phyloP scores from a whole-genome alignment of 2,888 invertebrate genomes.

The Drosophila limbata region DNA sequence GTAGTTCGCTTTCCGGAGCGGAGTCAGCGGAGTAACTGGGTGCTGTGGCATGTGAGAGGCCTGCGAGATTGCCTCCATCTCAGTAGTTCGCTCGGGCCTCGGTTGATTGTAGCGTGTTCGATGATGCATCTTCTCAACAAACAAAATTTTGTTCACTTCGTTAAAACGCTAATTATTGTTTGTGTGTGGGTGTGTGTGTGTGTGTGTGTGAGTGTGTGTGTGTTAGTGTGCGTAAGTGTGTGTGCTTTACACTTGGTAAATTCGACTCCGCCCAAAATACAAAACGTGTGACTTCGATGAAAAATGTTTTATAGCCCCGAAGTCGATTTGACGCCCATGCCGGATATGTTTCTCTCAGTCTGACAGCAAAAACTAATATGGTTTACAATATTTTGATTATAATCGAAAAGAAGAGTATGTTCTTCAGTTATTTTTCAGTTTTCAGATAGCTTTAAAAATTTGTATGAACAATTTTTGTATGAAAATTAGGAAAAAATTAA shows the following conservation, averaged over 20 bases:
- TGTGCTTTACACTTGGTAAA: slow-evolving; percentile 6
- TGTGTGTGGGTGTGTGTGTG: slow-evolving; percentile 1
- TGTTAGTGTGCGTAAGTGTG: slow-evolving; percentile 3
- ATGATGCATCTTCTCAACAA: slow-evolving; percentile 39
- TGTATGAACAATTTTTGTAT: no score
- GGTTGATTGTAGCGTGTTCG: slow-evolving; percentile 43
- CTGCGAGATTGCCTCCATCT: slow-evolving; percentile 48
- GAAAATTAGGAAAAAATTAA: no score
- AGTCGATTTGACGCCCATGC: slow-evolving; percentile 27
- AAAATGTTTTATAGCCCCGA: slow-evolving; percentile 32
- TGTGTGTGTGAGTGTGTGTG: background rate
- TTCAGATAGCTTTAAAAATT: no score
- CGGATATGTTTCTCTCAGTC: slow-evolving; percentile 23
- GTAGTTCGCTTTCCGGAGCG: slow-evolving; percentile 41
- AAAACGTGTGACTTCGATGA: slow-evolving; percentile 35
- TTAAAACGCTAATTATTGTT: background rate
- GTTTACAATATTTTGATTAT: background rate
- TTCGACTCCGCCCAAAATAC: slow-evolving; percentile 24
- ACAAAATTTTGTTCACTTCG: slow-evolving; percentile 16
- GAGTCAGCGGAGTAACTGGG: background rate
- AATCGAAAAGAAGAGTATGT: slow-evolving; percentile 2
- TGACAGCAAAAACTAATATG: slow-evolving; percentile 31
- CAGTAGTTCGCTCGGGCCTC: slow-evolving; percentile 31
- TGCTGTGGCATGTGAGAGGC: slow-evolving; percentile 13
- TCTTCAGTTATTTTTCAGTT: background rate